Conservation (phyloP, 2,888 invertebrate genomes). For the Pyrrhosoma nymphula region DNA sequence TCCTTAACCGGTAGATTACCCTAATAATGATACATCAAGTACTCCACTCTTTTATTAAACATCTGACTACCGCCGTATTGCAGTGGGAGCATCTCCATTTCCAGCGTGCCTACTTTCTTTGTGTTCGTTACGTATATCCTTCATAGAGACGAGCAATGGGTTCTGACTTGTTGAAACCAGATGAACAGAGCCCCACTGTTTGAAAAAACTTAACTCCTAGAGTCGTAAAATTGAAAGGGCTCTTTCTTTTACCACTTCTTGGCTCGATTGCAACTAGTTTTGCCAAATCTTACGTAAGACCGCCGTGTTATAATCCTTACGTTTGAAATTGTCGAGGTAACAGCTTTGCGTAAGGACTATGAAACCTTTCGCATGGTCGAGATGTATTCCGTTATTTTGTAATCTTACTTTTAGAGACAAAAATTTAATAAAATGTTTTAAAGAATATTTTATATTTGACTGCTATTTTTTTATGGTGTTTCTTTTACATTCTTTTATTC, state of each 20-base stretch:
- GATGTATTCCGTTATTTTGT: background rate
- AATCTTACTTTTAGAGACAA: background rate
- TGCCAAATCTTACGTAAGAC: slow-evolving; percentile 9
- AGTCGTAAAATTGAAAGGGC: background rate
- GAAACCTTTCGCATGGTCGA: background rate
- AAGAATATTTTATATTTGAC: background rate
- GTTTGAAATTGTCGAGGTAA: background rate
- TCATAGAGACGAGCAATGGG: too few relatives aligned
- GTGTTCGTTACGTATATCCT: too few relatives aligned
- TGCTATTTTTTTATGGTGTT: background rate
- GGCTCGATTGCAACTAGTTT: background rate
- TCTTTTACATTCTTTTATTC: background rate
- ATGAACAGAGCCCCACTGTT: background rate
- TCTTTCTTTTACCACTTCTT: background rate
- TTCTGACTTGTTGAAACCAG: background rate
- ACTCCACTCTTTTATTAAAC: too few relatives aligned
- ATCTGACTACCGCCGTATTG: too few relatives aligned
- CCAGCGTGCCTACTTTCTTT: too few relatives aligned
- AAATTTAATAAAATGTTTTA: background rate
- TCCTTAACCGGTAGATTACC: too few relatives aligned
- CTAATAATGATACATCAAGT: too few relatives aligned
- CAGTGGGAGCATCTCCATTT: too few relatives aligned
- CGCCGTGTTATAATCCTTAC: background rate
- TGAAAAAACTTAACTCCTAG: background rate
- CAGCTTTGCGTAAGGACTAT: background rate